Evolutionary conservation across 2,797 vertebrate species (phyloP), one percentile per base, ranked within the genome.

Genomic region (Poecilia wingei): DNA sequence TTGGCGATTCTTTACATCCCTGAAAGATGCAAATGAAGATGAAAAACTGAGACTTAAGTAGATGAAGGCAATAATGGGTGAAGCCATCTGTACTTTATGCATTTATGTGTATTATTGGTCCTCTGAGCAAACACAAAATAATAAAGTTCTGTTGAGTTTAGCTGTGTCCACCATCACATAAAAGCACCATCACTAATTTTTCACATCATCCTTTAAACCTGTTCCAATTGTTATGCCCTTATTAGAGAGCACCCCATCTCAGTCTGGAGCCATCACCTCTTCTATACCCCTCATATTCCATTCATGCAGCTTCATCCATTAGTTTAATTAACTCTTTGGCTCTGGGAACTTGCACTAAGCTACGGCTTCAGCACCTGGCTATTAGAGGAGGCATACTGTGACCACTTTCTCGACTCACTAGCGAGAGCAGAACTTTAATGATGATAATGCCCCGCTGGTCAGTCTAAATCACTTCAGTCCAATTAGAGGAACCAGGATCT

Each of bases 281-380:
- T 81, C 78, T 82, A 76, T 73, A 77, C 74, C 84, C 79, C 84
- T 71, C 81, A 83, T 78, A 76, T 83, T 78, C 76, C 80, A 84
- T 85, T 83, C 82, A 87, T 84, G 86, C 77, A 78, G 80, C 80
- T 91, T 72, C 84, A 57, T 84, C 83, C 86, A 90, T 91, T 91
- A 88, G 82, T 91, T 90, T 89, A 85, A 91, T 90, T 88, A 91
- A 83, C 87, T 92, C 81, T 86, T 85, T 78, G 80, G 86, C 81
- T 90, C 81, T 49, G 66, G 73, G 77, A 90, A 82, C 79, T 86
- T 91, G 77, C 82, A 80, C 81, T 86, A 72, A 84, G 78, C 79
- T 77, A 72, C 72, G 57, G 83, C 83, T 81, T 83, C 72, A 74
- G 76, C 81, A 84, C 79, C 84, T 79, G 76, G 84, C 82, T 88